Base-by-base conservation (phyloP, 1,140 invertebrate species). In the Pseudomyrmex dendroicus region DNA sequence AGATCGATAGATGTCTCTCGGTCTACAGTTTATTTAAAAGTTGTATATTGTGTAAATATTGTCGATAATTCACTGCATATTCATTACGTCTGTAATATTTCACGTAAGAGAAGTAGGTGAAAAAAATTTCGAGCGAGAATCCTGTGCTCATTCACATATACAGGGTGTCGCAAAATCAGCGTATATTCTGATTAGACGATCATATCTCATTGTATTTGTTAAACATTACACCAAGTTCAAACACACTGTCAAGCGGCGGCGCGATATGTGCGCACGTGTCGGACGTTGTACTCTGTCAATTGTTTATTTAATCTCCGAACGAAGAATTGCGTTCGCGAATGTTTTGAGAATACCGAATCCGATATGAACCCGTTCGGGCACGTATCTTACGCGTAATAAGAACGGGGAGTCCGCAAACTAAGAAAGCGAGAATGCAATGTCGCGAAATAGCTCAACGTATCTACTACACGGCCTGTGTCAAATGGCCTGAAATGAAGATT, bases 391-490 rank as follows among this genome's bases (percentile, higher is more conserved):
- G 25, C 35, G 35, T 35, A 35, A 35, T 35, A 35, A 35, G 35
- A 35, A 54, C 52, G 72, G 62, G 52, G 35, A 67, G 66, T 82
- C 68, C 67, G 82, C 56, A 82, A 67, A 54, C 63, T 83, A 84
- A 59, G 25, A 68, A 35, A 54, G 56, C 68, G 82, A 63, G 84
- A 44, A 91, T 88, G 86, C 73, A 89, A 84, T 92, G 88, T 88
- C 86, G 77, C 84, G 82, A 82, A 72, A 68, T 67, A 87, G 66
- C 82, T 89, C 86, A 84, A 91, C 86, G 90, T 46, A 35, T 0
- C 35, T 62, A 84, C 87, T 73, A 80, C 87, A 85, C 86, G 87
- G 82, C 82, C 73, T 66, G 78, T 66, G 78, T 74, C 82, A 67
- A 68, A 73, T 73, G 84, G 57, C 72, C 74, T 90, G 87, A 80